Evolutionary conservation across 2,113 vertebrate species (phyloP).

Genomic region (Rhinoptilus africanus): DNA sequence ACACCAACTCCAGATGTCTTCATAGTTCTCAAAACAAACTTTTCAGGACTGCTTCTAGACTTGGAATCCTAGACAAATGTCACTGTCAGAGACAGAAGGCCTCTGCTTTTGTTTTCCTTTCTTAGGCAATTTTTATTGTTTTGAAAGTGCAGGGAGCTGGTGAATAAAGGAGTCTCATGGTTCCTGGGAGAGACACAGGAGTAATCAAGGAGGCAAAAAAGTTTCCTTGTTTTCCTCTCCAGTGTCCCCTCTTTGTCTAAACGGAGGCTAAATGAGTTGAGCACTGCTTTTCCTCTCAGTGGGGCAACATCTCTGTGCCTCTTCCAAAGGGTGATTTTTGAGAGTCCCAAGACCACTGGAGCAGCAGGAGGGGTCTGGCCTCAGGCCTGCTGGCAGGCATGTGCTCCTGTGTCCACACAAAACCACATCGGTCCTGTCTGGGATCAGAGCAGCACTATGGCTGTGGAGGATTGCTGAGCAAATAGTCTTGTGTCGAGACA

Average conservation of each 20-base stretch:
- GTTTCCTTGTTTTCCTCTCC: not conserved
- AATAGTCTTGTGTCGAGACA: not conserved
- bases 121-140: not conserved
- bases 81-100: not conserved
- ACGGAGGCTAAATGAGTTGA: not conserved
- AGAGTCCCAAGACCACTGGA: not conserved
- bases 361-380: not conserved
- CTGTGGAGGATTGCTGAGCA: not conserved
- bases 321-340: not conserved
- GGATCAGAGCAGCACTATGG: not conserved
- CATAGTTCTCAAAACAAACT: not conserved
- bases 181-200: not conserved
- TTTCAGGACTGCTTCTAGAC: not conserved
- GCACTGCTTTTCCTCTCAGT: not conserved
- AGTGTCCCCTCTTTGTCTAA: not conserved
- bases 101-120: not conserved
- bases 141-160: not conserved
- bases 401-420: not conserved
- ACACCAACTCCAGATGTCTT: not conserved
- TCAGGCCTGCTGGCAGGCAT: accelerated
- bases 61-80: not conserved
- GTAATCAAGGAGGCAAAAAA: not conserved
- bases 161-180: not conserved
- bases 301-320: not conserved
- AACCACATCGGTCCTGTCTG: not conserved